Base-by-base conservation (phyloP, 2,888 invertebrate genomes). In the Meta bourneti region DNA sequence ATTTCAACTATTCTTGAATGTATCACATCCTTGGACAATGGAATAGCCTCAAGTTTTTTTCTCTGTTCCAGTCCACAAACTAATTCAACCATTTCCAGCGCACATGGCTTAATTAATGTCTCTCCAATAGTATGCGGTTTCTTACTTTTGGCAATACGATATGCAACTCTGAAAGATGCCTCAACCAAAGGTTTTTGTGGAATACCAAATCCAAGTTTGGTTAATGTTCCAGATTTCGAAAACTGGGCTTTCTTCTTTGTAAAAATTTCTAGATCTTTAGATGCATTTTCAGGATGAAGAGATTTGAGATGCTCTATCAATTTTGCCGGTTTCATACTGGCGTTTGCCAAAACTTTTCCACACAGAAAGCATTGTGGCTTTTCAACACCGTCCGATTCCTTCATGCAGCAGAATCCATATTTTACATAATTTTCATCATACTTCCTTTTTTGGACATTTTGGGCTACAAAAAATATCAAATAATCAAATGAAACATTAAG, bases 291-390 rank as follows among this genome's bases (percentile, higher is more conserved):
- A 89, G 82, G 77, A 83, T 89, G 83, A 75, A 89, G 81, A 89
- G 89, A 83, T 78, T 72, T 83, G 71, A 83, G 83, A 83, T 89
- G 83, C 78, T 83, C 89, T 78, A 81, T 83, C 87, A 91, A 80
- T 86, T 91, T 91, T 87, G 91, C 82, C 71, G 91, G 91, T 72
- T 91, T 91, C 91, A 91, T 87, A 88, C 85, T 90, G 49, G 49
- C 72, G 54, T 85, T 90, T 74, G 79, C 83, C 52, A 90, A 84
- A 90, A 80, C 71, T 72, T 84, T 90, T 84, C 80, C 79, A 81
- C 81, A 87, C 80, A 86, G 72, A 80, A 91, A 74, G 77, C 86
- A 87, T 80, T 86, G 86, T 52, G 81, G 87, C 74, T 91, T 91
- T 86, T 91, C 86, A 19, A 72, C 79, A 72, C 86, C 75, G 70